A percentile compares a stretch with the other conserved stretches of the same genome.
Conservation (phyloP, 1,140 invertebrate genomes). For the Danaus plexippus region DNA sequence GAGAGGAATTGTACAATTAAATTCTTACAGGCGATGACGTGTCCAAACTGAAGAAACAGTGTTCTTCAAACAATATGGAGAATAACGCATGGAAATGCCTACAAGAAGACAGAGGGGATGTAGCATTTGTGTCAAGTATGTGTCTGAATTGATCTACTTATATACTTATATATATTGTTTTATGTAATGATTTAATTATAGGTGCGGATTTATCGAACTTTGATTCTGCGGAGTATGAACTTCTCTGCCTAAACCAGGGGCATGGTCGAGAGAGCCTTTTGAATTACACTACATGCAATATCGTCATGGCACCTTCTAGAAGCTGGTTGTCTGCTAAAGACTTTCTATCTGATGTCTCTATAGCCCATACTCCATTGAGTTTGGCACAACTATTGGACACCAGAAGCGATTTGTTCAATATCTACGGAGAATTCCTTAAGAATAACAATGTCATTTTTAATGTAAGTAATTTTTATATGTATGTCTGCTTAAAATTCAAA, state of each 20-base stretch:
- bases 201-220: slow-evolving; percentile 47
- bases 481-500: slow-evolving; percentile 7
- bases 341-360: slow-evolving; percentile 58
- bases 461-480: slow-evolving; percentile 36
- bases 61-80: slow-evolving; percentile 29
- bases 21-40: slow-evolving; percentile 44
- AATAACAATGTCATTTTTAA: slow-evolving; percentile 66
- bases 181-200: slow-evolving; percentile 14
- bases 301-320: slow-evolving; percentile 49
- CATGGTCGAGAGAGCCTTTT: slow-evolving; percentile 33
- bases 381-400: slow-evolving; percentile 45
- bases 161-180: no score
- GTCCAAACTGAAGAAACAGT: slow-evolving; percentile 52
- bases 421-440: slow-evolving; percentile 65
- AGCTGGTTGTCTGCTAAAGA: slow-evolving; percentile 58
- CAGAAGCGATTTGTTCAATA: slow-evolving; percentile 54
- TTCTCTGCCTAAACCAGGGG: slow-evolving; percentile 54
- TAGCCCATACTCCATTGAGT: slow-evolving; percentile 59
- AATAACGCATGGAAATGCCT: slow-evolving; percentile 44
- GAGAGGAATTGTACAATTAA: background rate
- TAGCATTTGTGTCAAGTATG: slow-evolving; percentile 65
- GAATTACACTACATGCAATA: slow-evolving; percentile 47
- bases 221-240: slow-evolving; percentile 43
- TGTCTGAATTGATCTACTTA: slow-evolving; percentile 20
- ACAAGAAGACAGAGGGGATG: slow-evolving; percentile 47